These are phyloP conservation scores for Drosophila paulistorum DNA, from an alignment of 1,140 invertebrate genomes.

Conservation along the genomic window DNA sequence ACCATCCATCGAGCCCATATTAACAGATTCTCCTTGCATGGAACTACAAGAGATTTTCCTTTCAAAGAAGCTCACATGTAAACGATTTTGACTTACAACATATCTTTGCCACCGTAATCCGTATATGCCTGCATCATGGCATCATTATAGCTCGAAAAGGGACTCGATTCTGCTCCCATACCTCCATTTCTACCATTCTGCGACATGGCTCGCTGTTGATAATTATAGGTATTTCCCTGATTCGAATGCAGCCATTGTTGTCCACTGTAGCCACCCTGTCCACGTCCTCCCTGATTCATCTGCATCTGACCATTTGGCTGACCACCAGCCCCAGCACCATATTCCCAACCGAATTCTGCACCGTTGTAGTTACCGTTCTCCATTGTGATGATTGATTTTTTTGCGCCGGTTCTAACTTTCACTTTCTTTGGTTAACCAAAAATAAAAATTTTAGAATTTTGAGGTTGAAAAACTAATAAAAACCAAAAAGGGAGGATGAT, in stretches of 20 bases:
- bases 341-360: constrained; percentile 56
- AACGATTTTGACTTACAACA: background rate
- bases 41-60: background rate
- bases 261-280: constrained; percentile 31
- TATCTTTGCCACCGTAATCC: constrained; percentile 23
- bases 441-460: background rate
- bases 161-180: background rate
- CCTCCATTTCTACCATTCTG: constrained; percentile 2
- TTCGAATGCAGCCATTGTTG: constrained; percentile 65
- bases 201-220: constrained; percentile 9
- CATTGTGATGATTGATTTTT: constrained; percentile 30
- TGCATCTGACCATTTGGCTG: constrained; percentile 20
- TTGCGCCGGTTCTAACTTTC: background rate
- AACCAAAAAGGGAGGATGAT: constrained; percentile 13
- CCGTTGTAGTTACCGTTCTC: constrained; percentile 37
- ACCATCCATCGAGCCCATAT: background rate
- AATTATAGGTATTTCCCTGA: constrained; percentile 29
- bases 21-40: constrained; percentile 5
- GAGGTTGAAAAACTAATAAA: background rate
- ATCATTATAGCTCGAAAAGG: constrained; percentile 57
- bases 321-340: constrained; percentile 18
- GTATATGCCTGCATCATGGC: constrained; percentile 44
- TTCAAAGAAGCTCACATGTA: background rate
- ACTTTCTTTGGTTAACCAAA: constrained; percentile 26
- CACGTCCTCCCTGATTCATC: constrained; percentile 21